A percentile compares a stretch with the other conserved stretches of the same genome.
phyloP scores from a whole-genome alignment of 2,888 invertebrate genomes.

The Ametastegia equiseti region DNA sequence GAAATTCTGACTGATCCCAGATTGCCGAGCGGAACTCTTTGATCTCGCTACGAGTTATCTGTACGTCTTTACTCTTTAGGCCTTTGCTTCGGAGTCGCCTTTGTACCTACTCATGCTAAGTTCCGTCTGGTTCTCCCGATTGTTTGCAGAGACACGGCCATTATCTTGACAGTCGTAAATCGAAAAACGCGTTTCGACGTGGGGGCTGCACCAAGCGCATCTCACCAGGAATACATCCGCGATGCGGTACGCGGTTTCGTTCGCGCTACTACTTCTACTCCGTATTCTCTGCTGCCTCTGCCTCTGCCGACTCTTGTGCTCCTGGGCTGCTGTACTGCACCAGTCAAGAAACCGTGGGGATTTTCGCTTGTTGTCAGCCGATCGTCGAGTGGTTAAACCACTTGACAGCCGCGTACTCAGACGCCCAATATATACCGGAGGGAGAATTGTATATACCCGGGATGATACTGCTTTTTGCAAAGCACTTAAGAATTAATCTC shows the following conservation, averaged over 20 bases:
- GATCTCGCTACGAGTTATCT: constrained; percentile 35
- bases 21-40: constrained; percentile 42
- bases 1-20: constrained; percentile 44
- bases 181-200: constrained; percentile 41
- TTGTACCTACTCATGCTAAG: constrained; percentile 18
- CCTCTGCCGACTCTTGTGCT: not conserved
- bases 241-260: not conserved
- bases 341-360: constrained; percentile 3
- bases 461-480: constrained; percentile 13
- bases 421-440: constrained; percentile 32
- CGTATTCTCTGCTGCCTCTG: not conserved
- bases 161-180: constrained; percentile 46
- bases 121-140: constrained; percentile 40
- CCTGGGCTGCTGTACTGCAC: not conserved
- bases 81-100: constrained; percentile 28
- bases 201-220: constrained; percentile 13
- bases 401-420: constrained; percentile 44
- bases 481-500: constrained; percentile 37
- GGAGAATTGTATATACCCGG: not conserved
- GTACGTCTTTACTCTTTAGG: constrained; percentile 45
- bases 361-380: constrained; percentile 42
- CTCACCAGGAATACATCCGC: constrained; percentile 17
- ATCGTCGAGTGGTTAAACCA: constrained; percentile 45
- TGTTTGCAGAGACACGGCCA: constrained; percentile 46
- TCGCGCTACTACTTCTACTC: not conserved